Evolutionary conservation across 37 sponge, comb jelly and placozoan species (phyloP).

Genomic region (Sycon ciliatum): DNA sequence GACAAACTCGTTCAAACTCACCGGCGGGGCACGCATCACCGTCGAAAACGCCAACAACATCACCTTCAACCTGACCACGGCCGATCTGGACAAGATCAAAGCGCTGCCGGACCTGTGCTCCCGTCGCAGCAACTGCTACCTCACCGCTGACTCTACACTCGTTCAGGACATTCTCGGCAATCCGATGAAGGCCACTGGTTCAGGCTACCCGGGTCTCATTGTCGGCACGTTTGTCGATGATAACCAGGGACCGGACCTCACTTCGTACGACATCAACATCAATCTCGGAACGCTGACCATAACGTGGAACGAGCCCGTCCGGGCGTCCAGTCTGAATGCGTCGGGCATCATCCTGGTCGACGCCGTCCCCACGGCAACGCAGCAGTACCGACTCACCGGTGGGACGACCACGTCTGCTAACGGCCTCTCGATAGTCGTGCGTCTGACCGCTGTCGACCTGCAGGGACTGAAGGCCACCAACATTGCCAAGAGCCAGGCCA

Average conservation of each 20-base stretch:
- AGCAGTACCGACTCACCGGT: conserved; percentile 28
- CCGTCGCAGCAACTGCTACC: conserved; percentile 82
- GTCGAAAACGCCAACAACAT: conserved; percentile 27
- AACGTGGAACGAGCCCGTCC: conserved; percentile 62
- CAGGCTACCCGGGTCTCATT: conserved; percentile 19
- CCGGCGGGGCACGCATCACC: conserved; percentile 14
- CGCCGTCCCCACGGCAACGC: background rate
- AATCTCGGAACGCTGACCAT: conserved; percentile 28
- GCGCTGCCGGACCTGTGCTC: conserved; percentile 59
- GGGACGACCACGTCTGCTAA: conserved; percentile 50
- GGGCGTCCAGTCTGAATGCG: conserved; percentile 32
- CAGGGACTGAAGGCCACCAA: conserved; percentile 44
- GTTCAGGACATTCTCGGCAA: conserved; percentile 61
- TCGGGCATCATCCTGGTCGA: conserved; percentile 36
- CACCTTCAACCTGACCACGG: conserved; percentile 29
- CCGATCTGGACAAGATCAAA: conserved; percentile 47
- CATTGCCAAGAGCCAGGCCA: background rate
- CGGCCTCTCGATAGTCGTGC: conserved; percentile 43
- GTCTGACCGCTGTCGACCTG: conserved; percentile 56
- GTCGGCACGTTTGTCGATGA: conserved; percentile 14
- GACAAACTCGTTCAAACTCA: conserved; percentile 18
- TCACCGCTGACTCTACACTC: conserved; percentile 33
- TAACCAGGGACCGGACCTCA: conserved; percentile 1
- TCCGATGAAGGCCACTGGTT: conserved; percentile 11
- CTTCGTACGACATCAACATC: conserved; percentile 9